Evolutionary conservation across 1,140 invertebrate species (phyloP), one percentile per base, ranked within the genome.

Genomic region (Dufourea novaeangliae): DNA sequence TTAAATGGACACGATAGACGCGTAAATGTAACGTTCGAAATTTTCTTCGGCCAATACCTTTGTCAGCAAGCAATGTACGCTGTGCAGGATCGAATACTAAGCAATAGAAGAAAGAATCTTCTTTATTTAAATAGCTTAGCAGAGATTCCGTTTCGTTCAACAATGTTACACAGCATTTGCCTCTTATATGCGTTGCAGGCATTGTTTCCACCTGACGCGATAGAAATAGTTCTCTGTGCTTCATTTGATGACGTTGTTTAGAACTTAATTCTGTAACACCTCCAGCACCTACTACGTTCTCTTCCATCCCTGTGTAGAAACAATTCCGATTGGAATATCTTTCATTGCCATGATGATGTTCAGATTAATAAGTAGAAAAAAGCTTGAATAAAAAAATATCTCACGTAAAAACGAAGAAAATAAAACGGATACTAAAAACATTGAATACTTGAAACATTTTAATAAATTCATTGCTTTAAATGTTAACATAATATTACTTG

Each of bases 51-150:
- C 12, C 1, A 39, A 39, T 98, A 90, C 98, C 98, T 94, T 99
- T 98, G 93, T 99, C 99, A 85, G 98, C 98, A 88, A 99, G 94
- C 88, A 99, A 94, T 88, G 99, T 99, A 93, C 99, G 99, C 93
- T 99, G 98, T 92, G 97, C 95, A 78, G 98, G 98, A 94, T 99
- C 99, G 93, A 99, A 99, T 80, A 99, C 99, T 91, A 99, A 94
- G 91, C 98, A 99, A 93, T 99, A 99, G 93, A 99, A 99, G 95
- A 99, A 99, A 90, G 97, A 97, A 93, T 99, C 98, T 95, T 99
- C 98, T 94, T 98, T 98, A 93, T 98, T 97, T 82, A 99, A 94
- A 94, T 99, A 99, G 91, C 97, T 98, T 86, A 96, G 94, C 85
- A 98, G 94, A 82, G 97, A 97, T 94, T 99, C 99, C 62, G 98